Evolutionary conservation across 1,140 invertebrate species (phyloP), one percentile per base, ranked within the genome.

Genomic region (Tetramorium parvispinum): DNA sequence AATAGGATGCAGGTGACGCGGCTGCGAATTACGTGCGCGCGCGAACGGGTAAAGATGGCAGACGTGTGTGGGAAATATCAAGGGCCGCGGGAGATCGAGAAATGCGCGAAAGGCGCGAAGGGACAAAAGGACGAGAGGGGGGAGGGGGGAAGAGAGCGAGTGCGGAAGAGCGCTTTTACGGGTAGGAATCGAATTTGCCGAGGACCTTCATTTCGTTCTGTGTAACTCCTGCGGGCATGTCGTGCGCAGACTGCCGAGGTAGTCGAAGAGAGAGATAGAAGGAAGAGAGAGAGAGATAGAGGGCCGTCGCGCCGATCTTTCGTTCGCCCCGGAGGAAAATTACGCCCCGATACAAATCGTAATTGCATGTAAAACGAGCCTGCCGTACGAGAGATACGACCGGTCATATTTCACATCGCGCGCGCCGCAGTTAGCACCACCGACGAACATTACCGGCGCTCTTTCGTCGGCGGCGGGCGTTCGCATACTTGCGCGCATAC

Each of bases 331-430:
- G 46, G 32, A 68, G 70, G 73, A 66, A 85, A 90, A 88, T 91
- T 88, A 87, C 90, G 37, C 61, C n/a, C 77, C 90, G 91, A 93
- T 92, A 93, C 90, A 93, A 92, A 94, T 94, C 91, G 89, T 91
- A 92, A 93, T 91, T 89, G 91, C 89, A 91, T 93, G 91, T 89
- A 92, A 88, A 92, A 73, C 83, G 86, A 86, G 71, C 37, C 70
- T 37, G 65, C 37, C 66, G 77, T 55, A 57, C 78, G 53, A 85
- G 88, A 91, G 88, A 91, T 88, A 90, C 89, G 85, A 82, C 65
- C 77, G 53, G 37, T 55, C 70, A 85, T 88, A 91, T 86, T 82
- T 91, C 79, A 88, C 81, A 65, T 57, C 24, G 46, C 27, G 61
- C 85, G 51, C 85, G 66, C 32, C 32, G 87, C 89, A 83, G 78